Conservation (phyloP, 2,888 invertebrate genomes). For the Amiota communis region DNA sequence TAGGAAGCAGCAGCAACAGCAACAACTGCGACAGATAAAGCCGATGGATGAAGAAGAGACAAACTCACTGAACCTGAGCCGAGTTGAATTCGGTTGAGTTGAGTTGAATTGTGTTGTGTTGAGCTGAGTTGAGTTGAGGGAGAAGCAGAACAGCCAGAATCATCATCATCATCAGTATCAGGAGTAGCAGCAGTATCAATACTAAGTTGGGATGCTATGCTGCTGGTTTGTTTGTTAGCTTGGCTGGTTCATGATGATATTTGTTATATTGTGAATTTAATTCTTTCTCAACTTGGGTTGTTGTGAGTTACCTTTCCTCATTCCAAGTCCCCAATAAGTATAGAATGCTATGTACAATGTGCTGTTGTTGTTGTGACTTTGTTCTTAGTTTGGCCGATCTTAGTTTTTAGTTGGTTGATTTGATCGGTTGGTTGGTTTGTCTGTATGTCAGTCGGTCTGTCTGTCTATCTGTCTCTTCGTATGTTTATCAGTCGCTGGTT, state of each 20-base stretch:
- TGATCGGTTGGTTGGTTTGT: background rate
- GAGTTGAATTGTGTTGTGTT: constrained; percentile 13
- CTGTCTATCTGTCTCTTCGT: background rate
- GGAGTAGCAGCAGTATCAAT: background rate
- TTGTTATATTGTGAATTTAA: constrained; percentile 4
- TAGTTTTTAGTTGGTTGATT: constrained; percentile 5
- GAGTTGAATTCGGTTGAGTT: constrained; percentile 34
- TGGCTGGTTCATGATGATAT: constrained; percentile 8
- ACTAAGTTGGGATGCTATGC: background rate
- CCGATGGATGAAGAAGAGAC: constrained; percentile 12
- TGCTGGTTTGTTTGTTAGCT: constrained; percentile 13
- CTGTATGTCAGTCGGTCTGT: background rate
- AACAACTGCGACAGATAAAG: constrained; percentile 10
- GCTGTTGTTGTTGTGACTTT: background rate
- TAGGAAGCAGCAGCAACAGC: constrained; percentile 12
- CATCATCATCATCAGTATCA: background rate
- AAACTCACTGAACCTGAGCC: constrained; percentile 11
- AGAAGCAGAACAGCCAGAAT: constrained; percentile 39
- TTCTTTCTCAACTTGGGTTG: constrained; percentile 33
- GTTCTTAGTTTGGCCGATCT: background rate
- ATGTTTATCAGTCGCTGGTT: background rate
- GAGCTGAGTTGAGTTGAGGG: constrained; percentile 40
- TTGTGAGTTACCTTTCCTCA: constrained; percentile 6
- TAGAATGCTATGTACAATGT: too few species aligned
- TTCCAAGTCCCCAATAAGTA: background rate